phyloP scores from a whole-genome alignment of 2,888 invertebrate genomes.

The Serrognathus titanus region DNA sequence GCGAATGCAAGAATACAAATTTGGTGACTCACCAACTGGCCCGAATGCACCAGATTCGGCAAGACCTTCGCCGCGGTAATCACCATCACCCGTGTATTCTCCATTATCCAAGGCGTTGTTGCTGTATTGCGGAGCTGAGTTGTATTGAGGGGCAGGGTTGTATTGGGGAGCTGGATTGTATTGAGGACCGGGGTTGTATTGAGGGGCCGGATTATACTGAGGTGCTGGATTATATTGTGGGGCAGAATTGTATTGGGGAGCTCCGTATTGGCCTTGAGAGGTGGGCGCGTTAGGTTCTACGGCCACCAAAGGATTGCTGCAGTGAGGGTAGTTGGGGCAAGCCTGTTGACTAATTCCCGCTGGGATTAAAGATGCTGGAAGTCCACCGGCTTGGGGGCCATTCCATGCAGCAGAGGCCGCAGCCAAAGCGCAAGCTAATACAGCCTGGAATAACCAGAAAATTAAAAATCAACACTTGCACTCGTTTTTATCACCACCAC shows the following conservation, averaged over 20 bases:
- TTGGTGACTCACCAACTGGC: background rate
- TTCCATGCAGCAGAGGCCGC: constrained; percentile 41
- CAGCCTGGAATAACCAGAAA: constrained; percentile 33
- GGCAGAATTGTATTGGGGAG: constrained; percentile 23
- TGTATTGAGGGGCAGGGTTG: constrained; percentile 24
- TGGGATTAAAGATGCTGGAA: constrained; percentile 43
- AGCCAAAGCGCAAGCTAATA: constrained; percentile 42
- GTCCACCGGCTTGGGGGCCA: constrained; percentile 46
- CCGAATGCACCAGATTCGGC: constrained; percentile 45
- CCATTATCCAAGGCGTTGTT: constrained; percentile 40
- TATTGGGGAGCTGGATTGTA: constrained; percentile 16
- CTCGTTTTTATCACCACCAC: background rate
- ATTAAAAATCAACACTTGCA: too few species aligned
- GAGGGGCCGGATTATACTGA: constrained; percentile 29
- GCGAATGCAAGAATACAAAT: background rate
- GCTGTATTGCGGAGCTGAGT: constrained; percentile 20
- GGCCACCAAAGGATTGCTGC: constrained; percentile 45
- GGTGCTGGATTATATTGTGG: constrained; percentile 23
- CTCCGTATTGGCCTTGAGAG: constrained; percentile 9
- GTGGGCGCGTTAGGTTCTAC: constrained; percentile 40
- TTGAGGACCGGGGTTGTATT: constrained; percentile 21
- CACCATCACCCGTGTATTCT: constrained; percentile 45
- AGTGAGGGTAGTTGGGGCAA: constrained; percentile 48
- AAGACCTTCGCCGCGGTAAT: constrained; percentile 48
- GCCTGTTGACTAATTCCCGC: constrained; percentile 47